Conservation (phyloP, 2,113 vertebrate species). For the Leptocoma aspasia region DNA sequence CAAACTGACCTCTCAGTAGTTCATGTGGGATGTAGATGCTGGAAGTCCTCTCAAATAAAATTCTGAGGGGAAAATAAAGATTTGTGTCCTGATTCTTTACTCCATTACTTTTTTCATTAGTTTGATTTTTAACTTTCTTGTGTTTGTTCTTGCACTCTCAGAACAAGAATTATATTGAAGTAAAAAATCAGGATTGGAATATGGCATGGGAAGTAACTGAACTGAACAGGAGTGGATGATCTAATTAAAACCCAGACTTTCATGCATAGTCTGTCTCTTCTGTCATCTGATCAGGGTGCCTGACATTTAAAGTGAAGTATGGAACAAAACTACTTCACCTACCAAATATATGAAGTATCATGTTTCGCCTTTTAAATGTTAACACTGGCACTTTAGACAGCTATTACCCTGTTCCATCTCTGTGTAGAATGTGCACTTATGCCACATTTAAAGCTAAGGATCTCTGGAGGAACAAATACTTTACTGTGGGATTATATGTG, state of each 20-base stretch:
- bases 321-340: background rate
- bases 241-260: background rate
- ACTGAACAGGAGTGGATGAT: background rate
- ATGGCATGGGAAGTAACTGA: background rate
- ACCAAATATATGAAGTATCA: background rate
- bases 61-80: background rate
- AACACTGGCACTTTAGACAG: background rate
- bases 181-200: background rate
- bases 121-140: background rate
- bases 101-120: background rate
- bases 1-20: background rate
- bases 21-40: background rate
- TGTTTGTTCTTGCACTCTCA: background rate
- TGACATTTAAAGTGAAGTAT: background rate
- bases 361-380: background rate
- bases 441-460: background rate
- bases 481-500: background rate
- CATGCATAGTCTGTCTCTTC: background rate
- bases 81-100: background rate
- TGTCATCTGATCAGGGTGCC: background rate
- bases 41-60: background rate
- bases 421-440: background rate
- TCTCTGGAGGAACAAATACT: background rate
- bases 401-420: background rate
- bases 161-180: background rate